Evolutionary conservation across 2,113 vertebrate species (phyloP), one percentile per base, ranked within the genome.

Genomic region (Sander vitreus): DNA sequence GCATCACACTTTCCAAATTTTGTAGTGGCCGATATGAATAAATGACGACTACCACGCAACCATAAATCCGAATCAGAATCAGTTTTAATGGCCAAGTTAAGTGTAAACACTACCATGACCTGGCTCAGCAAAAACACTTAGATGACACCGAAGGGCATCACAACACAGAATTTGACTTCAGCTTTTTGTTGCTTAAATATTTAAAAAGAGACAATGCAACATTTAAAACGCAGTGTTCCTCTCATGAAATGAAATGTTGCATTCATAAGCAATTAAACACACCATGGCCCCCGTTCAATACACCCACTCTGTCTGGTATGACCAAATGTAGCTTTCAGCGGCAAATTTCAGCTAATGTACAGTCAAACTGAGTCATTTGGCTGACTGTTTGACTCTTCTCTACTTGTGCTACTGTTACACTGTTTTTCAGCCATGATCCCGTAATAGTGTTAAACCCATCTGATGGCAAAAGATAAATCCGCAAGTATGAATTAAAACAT

Each of bases 1-100:
- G 30, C 27, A 70, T 54, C 66, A 59, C 84, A 73, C 51, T 57
- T 69, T 74, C 55, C 45, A 75, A 39, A 74, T 39, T 69, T n/a
- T 55, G 12, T 25, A 8, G 12, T 5, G 21, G 18, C 12, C 11
- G 70, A 57, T 62, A 55, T 25, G 30, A 78, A 74, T 51, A 27
- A 27, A 65, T 14, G 0, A 5, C 2, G 23, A 21, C 45, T 59
- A 51, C 21, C 27, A 47, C 27, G 10, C 39, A 39, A 65, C 60
- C 5, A 21, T 33, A 33, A 33, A 33, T 30, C 30, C 0, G 30
- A 30, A 30, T 10, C 36, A 10, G 39, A 43, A 43, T 43, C 9
- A 43, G 2, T 43, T 43, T 11, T 43, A 43, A 43, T 43, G 39
- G 39, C 10, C 39, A 43, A 43, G 39, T 43, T 43, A 43, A 43